Conservation (phyloP, 2,113 vertebrate species). For the Orycteropus afer region DNA sequence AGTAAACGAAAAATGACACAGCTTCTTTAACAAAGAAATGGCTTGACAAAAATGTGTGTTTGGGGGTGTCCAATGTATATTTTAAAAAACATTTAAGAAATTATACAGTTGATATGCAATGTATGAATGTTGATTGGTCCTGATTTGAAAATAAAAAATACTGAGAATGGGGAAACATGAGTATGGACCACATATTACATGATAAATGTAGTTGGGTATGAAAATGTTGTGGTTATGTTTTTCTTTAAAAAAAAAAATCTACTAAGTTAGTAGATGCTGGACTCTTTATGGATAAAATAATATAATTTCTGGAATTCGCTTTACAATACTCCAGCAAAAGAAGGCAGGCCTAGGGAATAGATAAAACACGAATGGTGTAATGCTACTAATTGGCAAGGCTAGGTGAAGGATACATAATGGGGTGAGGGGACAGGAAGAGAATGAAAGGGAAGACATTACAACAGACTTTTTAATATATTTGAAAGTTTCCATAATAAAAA, state of each 20-base stretch:
- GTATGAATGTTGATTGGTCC: not conserved
- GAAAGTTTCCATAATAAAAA: not conserved
- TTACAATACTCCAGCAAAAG: not conserved
- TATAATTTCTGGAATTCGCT: no score
- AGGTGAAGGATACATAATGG: not conserved
- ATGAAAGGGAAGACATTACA: not conserved
- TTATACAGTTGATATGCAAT: not conserved
- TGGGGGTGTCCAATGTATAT: not conserved
- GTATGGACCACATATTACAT: not conserved
- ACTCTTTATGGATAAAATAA: no score
- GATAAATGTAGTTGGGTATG: not conserved
- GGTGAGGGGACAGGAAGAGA: no score
- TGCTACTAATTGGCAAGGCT: not conserved
- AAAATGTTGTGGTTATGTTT: not conserved
- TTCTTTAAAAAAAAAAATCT: not conserved
- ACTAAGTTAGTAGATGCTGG: not conserved
- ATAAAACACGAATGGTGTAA: not conserved
- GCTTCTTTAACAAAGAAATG: not conserved
- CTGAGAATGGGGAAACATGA: not conserved
- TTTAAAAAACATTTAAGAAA: not conserved
- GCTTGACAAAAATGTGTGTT: not conserved
- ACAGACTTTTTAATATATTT: not conserved
- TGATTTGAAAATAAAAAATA: not conserved
- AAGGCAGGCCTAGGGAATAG: not conserved
- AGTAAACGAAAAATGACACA: not conserved